Percentiles rank a stretch among this genome's conserved stretches.
These are phyloP conservation scores for Sisyra terminalis DNA, from an alignment of 2,888 invertebrate species.

Conservation along the genomic window DNA sequence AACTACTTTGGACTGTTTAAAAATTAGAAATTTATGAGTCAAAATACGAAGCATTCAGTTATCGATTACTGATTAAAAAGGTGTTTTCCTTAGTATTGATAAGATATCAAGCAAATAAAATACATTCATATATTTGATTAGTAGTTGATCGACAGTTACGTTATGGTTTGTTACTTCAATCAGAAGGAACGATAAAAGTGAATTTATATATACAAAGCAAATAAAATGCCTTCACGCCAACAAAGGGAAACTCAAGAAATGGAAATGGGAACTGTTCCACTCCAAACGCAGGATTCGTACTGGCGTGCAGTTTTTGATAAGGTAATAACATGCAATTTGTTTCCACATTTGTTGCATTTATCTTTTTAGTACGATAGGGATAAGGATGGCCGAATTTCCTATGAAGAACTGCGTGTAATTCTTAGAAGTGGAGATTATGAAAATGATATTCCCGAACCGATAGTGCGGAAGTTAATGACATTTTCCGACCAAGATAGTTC, in stretches of 20 bases:
- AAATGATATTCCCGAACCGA: slow-evolving; percentile 49
- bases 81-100: no score
- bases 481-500: slow-evolving; percentile 47
- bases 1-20: no score
- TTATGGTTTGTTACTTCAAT: no score
- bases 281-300: slow-evolving; percentile 24
- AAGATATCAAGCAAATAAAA: no score
- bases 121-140: no score
- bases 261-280: slow-evolving; percentile 10
- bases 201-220: no score
- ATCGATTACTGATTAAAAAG: no score
- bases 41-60: no score
- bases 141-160: no score
- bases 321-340: slow-evolving; percentile 20
- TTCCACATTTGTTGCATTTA: slow-evolving; percentile 3
- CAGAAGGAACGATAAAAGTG: no score
- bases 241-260: background rate
- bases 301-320: slow-evolving; percentile 35
- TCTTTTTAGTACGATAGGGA: slow-evolving; percentile 49
- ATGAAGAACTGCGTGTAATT: slow-evolving; percentile 44
- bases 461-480: slow-evolving; percentile 47
- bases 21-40: no score
- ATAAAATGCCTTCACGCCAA: no score
- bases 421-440: slow-evolving; percentile 41
- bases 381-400: slow-evolving; percentile 49